A percentile compares a stretch with the other conserved stretches of the same genome.
Conservation (phyloP, 1,140 invertebrate species). For the Triops cancriformis region DNA sequence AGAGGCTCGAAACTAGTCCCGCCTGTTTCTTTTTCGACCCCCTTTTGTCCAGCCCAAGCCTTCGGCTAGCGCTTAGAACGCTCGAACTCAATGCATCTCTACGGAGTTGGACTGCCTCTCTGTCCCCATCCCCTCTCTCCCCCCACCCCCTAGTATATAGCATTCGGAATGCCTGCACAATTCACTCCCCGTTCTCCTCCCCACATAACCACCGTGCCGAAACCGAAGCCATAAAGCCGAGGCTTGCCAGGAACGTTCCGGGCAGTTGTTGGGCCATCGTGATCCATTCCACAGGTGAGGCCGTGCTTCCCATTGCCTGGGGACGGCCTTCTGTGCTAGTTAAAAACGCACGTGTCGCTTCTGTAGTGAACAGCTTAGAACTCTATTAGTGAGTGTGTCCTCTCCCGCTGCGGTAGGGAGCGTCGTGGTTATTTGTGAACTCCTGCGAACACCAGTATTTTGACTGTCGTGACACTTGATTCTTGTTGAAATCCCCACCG, state of each 20-base stretch:
- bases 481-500: too few relatives aligned
- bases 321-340: not conserved
- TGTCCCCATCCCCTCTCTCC: too few relatives aligned
- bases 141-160: too few relatives aligned
- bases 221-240: not conserved
- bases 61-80: not conserved
- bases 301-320: not conserved
- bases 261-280: not conserved
- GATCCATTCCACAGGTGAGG: conserved; percentile 4
- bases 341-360: not conserved
- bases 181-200: not conserved
- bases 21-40: not conserved
- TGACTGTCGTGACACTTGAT: not conserved
- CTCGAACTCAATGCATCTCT: not conserved
- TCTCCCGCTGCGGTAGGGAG: too few relatives aligned
- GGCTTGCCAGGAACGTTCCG: not conserved
- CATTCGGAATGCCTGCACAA: too few relatives aligned
- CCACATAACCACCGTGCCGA: not conserved
- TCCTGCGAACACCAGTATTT: not conserved
- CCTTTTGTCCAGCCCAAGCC: not conserved
- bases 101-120: not conserved
- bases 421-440: too few relatives aligned
- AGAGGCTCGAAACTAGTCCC: not conserved
- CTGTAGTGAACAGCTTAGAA: not conserved
- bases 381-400: too few relatives aligned